A percentile compares a stretch with the other conserved stretches of the same genome.
These are phyloP conservation scores for Tychaedon coryphoeus DNA, from an alignment of 2,113 vertebrate genomes.

Conservation along the genomic window DNA sequence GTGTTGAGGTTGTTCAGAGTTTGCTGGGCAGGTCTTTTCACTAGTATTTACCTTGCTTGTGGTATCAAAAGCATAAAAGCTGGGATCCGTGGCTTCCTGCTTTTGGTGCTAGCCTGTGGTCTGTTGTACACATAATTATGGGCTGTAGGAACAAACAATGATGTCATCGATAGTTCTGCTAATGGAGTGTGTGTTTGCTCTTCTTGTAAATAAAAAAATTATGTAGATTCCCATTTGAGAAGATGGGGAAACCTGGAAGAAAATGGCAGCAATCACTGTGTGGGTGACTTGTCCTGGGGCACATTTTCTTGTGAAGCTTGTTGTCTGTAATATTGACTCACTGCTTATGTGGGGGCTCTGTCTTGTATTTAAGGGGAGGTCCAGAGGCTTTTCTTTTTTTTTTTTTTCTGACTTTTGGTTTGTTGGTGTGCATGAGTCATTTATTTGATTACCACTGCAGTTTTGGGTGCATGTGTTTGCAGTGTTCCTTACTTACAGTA, in stretches of 20 bases:
- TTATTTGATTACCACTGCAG: background rate
- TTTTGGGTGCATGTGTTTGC: background rate
- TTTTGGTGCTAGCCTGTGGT: background rate
- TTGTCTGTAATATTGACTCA: background rate
- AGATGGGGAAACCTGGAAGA: background rate
- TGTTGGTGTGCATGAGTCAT: background rate
- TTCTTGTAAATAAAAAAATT: background rate
- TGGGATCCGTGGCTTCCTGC: background rate
- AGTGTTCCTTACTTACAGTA: background rate
- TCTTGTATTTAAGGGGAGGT: background rate
- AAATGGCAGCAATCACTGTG: rapidly evolving
- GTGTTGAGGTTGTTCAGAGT: background rate
- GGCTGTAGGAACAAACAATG: background rate
- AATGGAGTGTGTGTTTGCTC: background rate
- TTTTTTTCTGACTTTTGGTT: background rate
- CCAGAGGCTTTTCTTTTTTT: background rate
- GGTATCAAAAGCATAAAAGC: background rate
- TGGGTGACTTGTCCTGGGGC: background rate
- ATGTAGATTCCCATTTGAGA: background rate
- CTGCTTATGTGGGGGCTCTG: background rate
- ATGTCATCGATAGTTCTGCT: background rate
- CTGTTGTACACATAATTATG: background rate
- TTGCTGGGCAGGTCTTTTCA: background rate
- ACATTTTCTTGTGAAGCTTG: rapidly evolving
- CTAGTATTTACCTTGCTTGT: background rate